These are phyloP conservation scores for Drosophila dives DNA, from an alignment of 2,888 invertebrate genomes.

Conservation along the genomic window DNA sequence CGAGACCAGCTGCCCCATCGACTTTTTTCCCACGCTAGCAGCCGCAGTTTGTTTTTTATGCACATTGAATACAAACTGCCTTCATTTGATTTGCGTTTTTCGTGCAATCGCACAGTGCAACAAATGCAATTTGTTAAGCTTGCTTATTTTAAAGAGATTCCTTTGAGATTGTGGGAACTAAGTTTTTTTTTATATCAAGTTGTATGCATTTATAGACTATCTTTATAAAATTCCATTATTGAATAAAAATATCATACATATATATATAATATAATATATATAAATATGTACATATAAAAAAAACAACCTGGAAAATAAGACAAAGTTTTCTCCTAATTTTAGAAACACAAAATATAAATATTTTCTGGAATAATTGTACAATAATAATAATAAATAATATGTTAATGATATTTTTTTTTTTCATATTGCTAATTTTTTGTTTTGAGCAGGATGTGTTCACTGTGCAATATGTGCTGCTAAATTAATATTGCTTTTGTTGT, in stretches of 20 bases:
- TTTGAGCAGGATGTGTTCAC: slow-evolving; percentile 26
- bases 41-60: slow-evolving; percentile 48
- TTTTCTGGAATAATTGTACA: too few relatives aligned
- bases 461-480: slow-evolving; percentile 50
- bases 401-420: neutral
- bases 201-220: neutral
- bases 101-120: slow-evolving; percentile 46
- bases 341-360: neutral
- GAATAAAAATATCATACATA: too few relatives aligned
- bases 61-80: slow-evolving; percentile 62
- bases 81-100: slow-evolving; percentile 52
- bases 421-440: neutral
- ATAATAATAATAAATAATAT: neutral
- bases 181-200: neutral
- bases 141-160: neutral
- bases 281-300: neutral
- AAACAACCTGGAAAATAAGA: neutral
- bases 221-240: neutral
- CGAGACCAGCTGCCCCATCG: slow-evolving; percentile 33
- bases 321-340: neutral
- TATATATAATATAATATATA: too few relatives aligned
- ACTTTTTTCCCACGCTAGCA: slow-evolving; percentile 69
- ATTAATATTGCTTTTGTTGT: slow-evolving; percentile 22
- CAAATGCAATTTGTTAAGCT: slow-evolving; percentile 31
- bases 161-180: neutral